Conservation (phyloP, 2,888 invertebrate genomes). For the Parnassius apollo region DNA sequence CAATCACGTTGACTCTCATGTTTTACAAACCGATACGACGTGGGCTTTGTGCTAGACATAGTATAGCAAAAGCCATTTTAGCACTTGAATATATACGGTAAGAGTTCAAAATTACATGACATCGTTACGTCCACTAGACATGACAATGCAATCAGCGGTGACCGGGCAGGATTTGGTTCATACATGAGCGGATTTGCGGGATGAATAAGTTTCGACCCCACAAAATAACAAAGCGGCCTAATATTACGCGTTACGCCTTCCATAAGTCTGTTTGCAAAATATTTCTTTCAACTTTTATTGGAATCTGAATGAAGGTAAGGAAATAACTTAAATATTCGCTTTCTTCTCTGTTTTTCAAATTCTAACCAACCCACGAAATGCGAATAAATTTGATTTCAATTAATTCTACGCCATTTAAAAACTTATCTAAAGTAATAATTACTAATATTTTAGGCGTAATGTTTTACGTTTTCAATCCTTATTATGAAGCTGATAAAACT, state of each 20-base stretch:
- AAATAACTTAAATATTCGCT: conserved; percentile 10
- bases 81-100: conserved; percentile 34
- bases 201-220: conserved; percentile 81
- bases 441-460: no score
- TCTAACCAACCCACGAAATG: no score
- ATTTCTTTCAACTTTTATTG: conserved; percentile 43
- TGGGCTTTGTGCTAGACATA: conserved; percentile 50
- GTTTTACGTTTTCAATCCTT: no score
- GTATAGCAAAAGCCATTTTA: conserved; percentile 33
- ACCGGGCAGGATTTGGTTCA: conserved; percentile 79
- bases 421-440: no score
- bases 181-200: conserved; percentile 80
- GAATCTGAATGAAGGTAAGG: neutral
- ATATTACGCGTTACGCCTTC: conserved; percentile 69
- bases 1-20: conserved; percentile 78
- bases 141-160: conserved; percentile 81
- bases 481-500: no score
- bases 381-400: no score
- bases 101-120: conserved; percentile 36
- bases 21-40: conserved; percentile 78
- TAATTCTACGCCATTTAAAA: no score
- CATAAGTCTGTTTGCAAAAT: conserved; percentile 71
- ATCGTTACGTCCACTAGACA: conserved; percentile 57
- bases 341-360: neutral
- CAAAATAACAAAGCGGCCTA: conserved; percentile 76